Evolutionary conservation across 1,140 invertebrate species (phyloP).

Genomic region (Acarapis woodi): DNA sequence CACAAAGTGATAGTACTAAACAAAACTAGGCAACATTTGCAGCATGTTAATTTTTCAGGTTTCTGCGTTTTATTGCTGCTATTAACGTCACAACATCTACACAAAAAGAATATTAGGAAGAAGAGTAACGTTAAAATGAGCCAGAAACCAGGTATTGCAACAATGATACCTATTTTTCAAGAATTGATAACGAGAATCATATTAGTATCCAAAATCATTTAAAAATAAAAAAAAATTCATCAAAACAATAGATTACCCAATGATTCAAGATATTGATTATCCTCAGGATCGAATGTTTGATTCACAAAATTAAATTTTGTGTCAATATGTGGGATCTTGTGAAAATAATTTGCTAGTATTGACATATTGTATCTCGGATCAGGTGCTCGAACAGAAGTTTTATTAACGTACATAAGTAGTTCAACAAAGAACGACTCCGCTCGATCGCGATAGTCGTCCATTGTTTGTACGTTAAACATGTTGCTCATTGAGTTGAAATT

Average conservation of each 20-base stretch:
- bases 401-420: too few species aligned
- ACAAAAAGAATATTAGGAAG: constrained; percentile 59
- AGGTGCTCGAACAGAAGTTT: too few species aligned
- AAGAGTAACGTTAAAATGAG: constrained; percentile 58
- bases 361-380: constrained; percentile 31
- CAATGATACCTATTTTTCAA: constrained; percentile 70
- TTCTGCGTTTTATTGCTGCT: constrained; percentile 7
- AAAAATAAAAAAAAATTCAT: background rate
- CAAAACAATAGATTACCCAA: too few species aligned
- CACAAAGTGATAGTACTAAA: constrained; percentile 7
- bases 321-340: constrained; percentile 30
- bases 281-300: constrained; percentile 58
- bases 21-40: constrained; percentile 8
- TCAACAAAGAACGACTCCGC: too few species aligned
- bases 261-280: constrained; percentile 48
- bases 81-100: constrained; percentile 62
- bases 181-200: too few species aligned
- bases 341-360: constrained; percentile 47
- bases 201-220: constrained; percentile 17
- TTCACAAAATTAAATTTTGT: constrained; percentile 60
- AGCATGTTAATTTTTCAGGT: constrained; percentile 4
- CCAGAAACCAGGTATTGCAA: constrained; percentile 59
- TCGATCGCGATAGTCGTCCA: too few species aligned
- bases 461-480: too few species aligned
- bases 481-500: too few species aligned